Percentiles rank a stretch among this genome's conserved stretches.
Conservation (phyloP, 2,797 vertebrate species). For the Molossus molossus region DNA sequence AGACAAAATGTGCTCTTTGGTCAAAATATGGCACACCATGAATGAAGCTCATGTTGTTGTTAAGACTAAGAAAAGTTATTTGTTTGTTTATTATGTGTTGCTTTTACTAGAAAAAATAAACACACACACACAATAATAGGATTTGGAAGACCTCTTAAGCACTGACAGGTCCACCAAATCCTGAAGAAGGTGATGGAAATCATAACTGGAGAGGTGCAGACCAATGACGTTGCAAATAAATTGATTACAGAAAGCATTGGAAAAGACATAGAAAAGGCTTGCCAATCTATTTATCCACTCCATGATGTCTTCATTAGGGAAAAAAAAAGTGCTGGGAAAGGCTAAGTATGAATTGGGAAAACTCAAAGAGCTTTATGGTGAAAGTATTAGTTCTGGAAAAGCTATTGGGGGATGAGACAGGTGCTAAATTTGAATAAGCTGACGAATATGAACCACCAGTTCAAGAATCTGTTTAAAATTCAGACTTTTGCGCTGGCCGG, state of each 20-base stretch:
- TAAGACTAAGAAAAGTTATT: not conserved
- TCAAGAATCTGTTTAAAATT: conserved; percentile 51
- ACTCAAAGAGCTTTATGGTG: not conserved
- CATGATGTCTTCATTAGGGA: not conserved
- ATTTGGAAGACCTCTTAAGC: not conserved
- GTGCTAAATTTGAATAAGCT: conserved; percentile 10
- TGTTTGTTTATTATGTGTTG: not conserved
- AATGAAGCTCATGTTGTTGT: not conserved
- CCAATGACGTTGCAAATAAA: not conserved
- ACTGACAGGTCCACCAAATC: conserved; percentile 13
- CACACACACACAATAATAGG: not conserved
- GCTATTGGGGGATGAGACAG: not conserved
- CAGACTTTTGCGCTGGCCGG: not conserved
- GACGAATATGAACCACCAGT: not conserved
- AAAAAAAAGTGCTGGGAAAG: conserved; percentile 4
- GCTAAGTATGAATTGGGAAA: not conserved
- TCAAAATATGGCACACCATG: not conserved
- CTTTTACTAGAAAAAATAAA: not conserved
- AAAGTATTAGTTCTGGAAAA: conserved; percentile 16
- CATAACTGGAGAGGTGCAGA: not conserved
- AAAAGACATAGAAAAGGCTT: not conserved
- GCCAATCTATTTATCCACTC: not conserved
- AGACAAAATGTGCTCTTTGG: not conserved
- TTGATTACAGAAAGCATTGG: not conserved
- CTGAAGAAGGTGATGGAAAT: not conserved